A percentile compares a stretch with the other conserved stretches of the same genome.
These are phyloP conservation scores for Crocidura indochinensis DNA, from an alignment of 2,797 vertebrate genomes.

Conservation along the genomic window DNA sequence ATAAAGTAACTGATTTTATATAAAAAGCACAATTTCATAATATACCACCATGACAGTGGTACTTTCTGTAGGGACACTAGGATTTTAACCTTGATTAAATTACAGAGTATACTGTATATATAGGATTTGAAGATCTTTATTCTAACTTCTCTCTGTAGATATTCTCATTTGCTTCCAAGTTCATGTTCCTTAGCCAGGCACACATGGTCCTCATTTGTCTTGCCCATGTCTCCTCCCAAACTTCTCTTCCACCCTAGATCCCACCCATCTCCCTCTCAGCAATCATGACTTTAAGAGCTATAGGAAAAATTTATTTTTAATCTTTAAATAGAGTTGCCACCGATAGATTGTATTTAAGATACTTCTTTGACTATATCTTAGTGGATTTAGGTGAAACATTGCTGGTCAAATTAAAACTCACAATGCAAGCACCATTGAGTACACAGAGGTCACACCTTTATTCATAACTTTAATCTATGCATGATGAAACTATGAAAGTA, in stretches of 20 bases:
- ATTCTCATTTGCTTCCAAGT: not conserved
- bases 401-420: not conserved
- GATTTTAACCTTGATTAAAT: not conserved
- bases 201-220: rapidly evolving
- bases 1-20: not conserved
- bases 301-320: not conserved
- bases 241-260: no score
- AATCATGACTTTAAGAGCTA: not conserved
- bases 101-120: not conserved
- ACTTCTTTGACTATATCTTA: not conserved
- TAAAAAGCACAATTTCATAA: not conserved
- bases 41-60: rapidly evolving
- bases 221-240: not conserved
- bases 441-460: no score
- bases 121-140: not conserved
- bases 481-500: not conserved
- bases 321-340: not conserved
- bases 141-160: no score
- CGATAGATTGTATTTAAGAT: not conserved
- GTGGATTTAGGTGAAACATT: not conserved
- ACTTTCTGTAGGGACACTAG: rapidly evolving
- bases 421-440: rapidly evolving
- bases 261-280: not conserved
- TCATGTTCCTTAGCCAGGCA: not conserved
- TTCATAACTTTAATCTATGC: no score